Evolutionary conservation across 2,888 invertebrate species (phyloP).

Genomic region (Phaonia tiefii): DNA sequence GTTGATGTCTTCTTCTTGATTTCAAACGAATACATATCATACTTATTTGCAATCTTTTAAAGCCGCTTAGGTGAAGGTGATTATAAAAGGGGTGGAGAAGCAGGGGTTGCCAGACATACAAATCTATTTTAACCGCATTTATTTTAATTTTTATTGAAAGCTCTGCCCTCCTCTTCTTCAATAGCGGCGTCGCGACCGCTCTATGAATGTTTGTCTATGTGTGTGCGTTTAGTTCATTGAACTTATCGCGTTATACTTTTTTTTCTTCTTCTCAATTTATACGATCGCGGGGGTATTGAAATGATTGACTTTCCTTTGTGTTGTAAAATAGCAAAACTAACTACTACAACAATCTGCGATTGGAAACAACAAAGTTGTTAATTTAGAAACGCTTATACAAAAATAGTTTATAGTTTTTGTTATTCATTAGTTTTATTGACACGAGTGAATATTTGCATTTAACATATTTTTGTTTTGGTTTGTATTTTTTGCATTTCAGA

Average conservation of each 20-base stretch:
- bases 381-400: constrained; percentile 63
- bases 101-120: background rate
- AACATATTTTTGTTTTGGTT: constrained; percentile 29
- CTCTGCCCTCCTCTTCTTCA: constrained; percentile 14
- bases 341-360: background rate
- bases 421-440: constrained; percentile 15
- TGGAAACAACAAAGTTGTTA: constrained; percentile 54
- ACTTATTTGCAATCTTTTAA: constrained; percentile 37
- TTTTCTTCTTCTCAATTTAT: no score
- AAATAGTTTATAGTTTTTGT: constrained; percentile 28
- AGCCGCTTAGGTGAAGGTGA: no score
- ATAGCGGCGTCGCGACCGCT: background rate
- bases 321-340: constrained; percentile 42
- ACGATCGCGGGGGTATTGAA: constrained; percentile 2
- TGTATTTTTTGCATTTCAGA: constrained; percentile 57
- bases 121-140: constrained; percentile 60
- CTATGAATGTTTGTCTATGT: background rate
- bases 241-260: constrained; percentile 41
- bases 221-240: constrained; percentile 59
- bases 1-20: background rate
- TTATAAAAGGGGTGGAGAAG: background rate
- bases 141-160: constrained; percentile 56
- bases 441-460: no score
- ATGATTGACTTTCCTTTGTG: constrained; percentile 55
- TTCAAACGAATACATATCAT: no score